Evolutionary conservation across 2,888 invertebrate genomes (phyloP), one percentile per base, ranked within the genome.

Genomic region (Tuta absoluta): DNA sequence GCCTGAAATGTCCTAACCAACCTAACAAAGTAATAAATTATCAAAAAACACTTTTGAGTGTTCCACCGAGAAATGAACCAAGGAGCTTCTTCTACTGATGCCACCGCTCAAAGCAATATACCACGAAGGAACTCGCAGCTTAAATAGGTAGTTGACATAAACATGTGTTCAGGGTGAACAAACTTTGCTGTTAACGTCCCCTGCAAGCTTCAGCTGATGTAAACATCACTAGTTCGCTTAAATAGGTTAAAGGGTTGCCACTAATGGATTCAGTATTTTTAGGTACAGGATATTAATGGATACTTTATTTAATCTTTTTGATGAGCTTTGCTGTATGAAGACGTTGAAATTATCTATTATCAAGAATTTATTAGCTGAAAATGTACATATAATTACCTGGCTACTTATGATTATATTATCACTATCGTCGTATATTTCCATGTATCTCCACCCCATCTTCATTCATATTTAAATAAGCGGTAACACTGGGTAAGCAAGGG

Each of bases 171-270:
- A 75, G 77, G 87, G 85, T 88, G 77, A 87, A 85, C 71, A 82
- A 87, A 86, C 89, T 88, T 81, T 78, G 76, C 72, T 75, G 75
- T 79, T 74, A 79, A 75, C 83, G 82, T 82, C 80, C 80, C 81
- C 77, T 75, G 79, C 80, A 81, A 81, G 82, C 67, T 75, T 80
- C 77, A 76, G 74, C 71, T 77, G 82, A 77, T 79, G 85, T 86
- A 86, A 87, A 87, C 87, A 86, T 77, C 75, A 79, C 77, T 77
- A 77, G 80, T 80, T 76, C 80, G 69, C 68, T 64, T 53, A 53
- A 66, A 37, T 14, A 56, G 12, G 63, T 68, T 12, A 33, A 74
- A 62, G 84, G 83, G 84, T 76, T 84, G 83, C 73, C 83, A 71
- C 75, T 68, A 73, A 67, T 65, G 23, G 51, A 63, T 62, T 68